Conservation (phyloP, 2,113 vertebrate genomes). For the Leucopsar rothschildi region DNA sequence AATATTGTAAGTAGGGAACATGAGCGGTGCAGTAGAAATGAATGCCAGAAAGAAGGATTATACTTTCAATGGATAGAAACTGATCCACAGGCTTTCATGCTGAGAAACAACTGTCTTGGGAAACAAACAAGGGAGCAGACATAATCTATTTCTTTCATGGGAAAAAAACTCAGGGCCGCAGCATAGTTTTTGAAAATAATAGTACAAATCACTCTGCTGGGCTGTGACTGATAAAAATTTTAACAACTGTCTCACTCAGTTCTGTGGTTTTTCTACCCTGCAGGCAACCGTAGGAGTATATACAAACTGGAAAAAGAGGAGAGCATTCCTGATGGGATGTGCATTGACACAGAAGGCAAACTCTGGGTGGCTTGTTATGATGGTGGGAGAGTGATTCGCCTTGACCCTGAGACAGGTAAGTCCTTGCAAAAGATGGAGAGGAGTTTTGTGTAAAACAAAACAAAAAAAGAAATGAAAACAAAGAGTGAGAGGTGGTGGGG, state of each 20-base stretch:
- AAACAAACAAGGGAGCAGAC: neutral
- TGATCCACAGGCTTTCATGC: neutral
- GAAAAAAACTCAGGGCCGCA: neutral
- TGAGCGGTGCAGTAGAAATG: neutral
- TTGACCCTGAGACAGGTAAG: slow-evolving; percentile 88
- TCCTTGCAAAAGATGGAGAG: neutral
- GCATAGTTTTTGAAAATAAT: neutral
- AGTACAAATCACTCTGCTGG: neutral
- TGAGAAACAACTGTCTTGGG: neutral
- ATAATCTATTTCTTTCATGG: neutral
- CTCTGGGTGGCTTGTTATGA: slow-evolving; percentile 94
- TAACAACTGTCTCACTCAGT: neutral
- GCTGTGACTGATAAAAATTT: neutral
- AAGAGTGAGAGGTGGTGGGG: rapidly evolving
- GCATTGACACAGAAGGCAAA: slow-evolving; percentile 83
- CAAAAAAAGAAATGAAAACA: neutral
- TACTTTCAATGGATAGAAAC: neutral
- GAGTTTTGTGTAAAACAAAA: neutral
- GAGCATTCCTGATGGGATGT: slow-evolving; percentile 91
- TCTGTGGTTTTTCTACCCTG: neutral
- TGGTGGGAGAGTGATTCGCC: slow-evolving; percentile 86
- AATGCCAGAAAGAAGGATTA: neutral
- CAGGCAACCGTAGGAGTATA: slow-evolving; percentile 76
- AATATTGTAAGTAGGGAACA: neutral
- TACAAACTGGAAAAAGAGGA: slow-evolving; percentile 83